A percentile compares a stretch with the other conserved stretches of the same genome.
Evolutionary conservation across 2,113 vertebrate species (phyloP).

Genomic region (Nansenia antarctica): DNA sequence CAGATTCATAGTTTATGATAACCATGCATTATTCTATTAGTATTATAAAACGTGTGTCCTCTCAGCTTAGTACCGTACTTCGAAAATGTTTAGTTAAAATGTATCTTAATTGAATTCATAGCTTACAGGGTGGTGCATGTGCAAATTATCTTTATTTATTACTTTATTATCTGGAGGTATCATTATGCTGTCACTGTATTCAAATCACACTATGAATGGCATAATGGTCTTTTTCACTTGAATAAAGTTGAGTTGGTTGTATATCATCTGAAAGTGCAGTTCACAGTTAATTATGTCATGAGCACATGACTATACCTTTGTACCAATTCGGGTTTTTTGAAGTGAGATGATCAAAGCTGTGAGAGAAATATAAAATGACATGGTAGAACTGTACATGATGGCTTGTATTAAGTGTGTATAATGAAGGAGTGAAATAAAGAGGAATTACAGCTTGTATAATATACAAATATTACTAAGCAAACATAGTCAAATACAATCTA

Average conservation of each 20-base stretch:
- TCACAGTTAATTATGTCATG: too few relatives aligned
- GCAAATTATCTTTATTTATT: background rate
- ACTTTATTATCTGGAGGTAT: background rate
- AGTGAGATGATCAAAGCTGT: too few relatives aligned
- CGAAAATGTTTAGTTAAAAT: slow-evolving; percentile 8
- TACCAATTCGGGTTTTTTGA: too few relatives aligned
- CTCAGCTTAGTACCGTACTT: background rate
- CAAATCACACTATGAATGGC: background rate
- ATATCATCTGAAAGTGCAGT: slow-evolving; percentile 47
- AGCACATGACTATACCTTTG: too few relatives aligned
- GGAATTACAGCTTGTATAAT: too few relatives aligned
- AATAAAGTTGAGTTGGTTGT: slow-evolving; percentile 37
- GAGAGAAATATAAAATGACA: too few relatives aligned
- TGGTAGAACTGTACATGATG: too few relatives aligned
- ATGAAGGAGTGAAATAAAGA: too few relatives aligned
- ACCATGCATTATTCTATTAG: slow-evolving; percentile 11
- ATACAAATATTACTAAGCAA: too few relatives aligned
- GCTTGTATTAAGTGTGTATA: too few relatives aligned
- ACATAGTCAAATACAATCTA: too few relatives aligned
- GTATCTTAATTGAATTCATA: background rate
- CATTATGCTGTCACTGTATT: background rate
- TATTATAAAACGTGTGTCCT: background rate
- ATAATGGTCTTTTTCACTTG: slow-evolving; percentile 20
- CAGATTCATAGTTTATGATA: slow-evolving; percentile 51
- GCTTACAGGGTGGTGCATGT: background rate